Evolutionary conservation across 2,113 vertebrate species (phyloP).

Genomic region (Amia ocellicauda): DNA sequence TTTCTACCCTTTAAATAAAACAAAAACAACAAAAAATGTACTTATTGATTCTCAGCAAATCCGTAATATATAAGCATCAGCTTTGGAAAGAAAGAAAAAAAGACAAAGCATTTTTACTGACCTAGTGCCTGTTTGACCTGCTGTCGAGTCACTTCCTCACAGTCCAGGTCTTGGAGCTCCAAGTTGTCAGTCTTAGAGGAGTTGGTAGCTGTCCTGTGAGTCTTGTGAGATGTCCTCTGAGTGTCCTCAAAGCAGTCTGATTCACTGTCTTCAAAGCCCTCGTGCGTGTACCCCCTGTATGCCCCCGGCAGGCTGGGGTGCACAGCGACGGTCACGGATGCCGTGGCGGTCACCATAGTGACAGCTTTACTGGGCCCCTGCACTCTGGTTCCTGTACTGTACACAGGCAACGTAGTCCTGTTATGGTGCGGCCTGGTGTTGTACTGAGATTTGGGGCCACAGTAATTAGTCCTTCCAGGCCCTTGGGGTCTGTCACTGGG

Average conservation of each 20-base stretch:
- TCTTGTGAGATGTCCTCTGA: constrained; percentile 48
- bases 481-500: constrained; percentile 55
- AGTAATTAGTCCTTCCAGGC: constrained; percentile 56
- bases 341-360: constrained; percentile 84
- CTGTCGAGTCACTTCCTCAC: constrained; percentile 44
- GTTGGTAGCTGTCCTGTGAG: constrained; percentile 51
- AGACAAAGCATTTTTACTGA: constrained; percentile 41
- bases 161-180: constrained; percentile 77
- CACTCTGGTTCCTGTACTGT: constrained; percentile 48
- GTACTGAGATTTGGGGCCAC: constrained; percentile 49
- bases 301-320: constrained; percentile 82
- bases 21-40: no score
- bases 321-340: constrained; percentile 89
- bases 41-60: no score
- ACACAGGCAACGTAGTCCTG: constrained; percentile 69
- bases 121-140: constrained; percentile 58
- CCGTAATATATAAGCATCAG: no score
- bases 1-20: no score
- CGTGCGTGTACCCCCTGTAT: constrained; percentile 73
- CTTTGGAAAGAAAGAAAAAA: no score
- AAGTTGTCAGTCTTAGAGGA: constrained; percentile 64
- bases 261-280: constrained; percentile 70
- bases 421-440: constrained; percentile 60
- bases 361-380: constrained; percentile 63
- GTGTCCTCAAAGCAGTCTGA: constrained; percentile 68